These are phyloP conservation scores for Syngnathus scovelli DNA, from an alignment of 2,113 vertebrate species.

Conservation along the genomic window DNA sequence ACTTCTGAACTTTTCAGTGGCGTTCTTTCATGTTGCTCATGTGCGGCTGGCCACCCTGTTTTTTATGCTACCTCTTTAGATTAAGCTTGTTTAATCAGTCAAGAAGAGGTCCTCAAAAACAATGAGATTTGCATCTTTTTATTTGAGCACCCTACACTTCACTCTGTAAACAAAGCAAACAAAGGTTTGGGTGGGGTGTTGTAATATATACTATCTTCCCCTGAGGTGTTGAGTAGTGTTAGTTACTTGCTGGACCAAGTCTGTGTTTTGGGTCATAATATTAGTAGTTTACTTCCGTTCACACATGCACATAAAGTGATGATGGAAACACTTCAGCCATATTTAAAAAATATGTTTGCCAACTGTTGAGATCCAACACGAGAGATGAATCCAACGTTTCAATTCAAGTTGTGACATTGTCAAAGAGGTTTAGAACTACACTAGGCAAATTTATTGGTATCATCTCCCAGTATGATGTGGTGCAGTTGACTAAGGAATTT, in stretches of 20 bases:
- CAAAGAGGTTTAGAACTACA: neutral
- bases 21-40: neutral
- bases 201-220: conserved; percentile 9
- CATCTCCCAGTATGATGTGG: neutral
- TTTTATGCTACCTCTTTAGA: neutral
- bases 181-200: conserved; percentile 32
- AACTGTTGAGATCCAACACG: neutral
- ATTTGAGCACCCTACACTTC: neutral
- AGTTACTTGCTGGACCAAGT: neutral
- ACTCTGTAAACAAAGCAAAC: conserved; percentile 13
- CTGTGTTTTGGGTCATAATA: conserved; percentile 36
- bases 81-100: neutral
- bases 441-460: neutral
- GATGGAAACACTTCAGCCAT: neutral
- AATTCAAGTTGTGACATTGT: neutral
- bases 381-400: neutral
- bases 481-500: neutral
- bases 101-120: neutral
- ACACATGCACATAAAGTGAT: neutral
- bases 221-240: conserved; percentile 4
- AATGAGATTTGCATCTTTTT: neutral
- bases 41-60: neutral
- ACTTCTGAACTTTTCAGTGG: no score
- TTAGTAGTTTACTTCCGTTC: conserved; percentile 4
- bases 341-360: neutral